Conservation (phyloP, 2,888 invertebrate genomes). For the Byasa hedistus region DNA sequence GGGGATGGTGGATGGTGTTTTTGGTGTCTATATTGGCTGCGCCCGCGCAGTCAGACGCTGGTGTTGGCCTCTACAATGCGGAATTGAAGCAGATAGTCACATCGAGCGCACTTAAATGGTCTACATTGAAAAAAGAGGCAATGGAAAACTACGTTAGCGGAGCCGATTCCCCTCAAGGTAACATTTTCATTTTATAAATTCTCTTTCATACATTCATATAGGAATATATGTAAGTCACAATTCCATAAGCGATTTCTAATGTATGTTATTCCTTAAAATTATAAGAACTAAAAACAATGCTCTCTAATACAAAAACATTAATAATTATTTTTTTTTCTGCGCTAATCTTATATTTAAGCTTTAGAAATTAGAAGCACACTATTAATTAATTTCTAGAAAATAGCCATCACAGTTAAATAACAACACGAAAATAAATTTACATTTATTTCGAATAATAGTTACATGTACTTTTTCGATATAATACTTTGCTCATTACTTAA, state of each 20-base stretch:
- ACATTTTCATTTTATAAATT: background rate
- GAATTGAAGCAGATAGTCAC: slow-evolving; percentile 85
- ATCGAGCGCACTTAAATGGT: slow-evolving; percentile 90
- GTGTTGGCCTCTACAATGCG: slow-evolving; percentile 66
- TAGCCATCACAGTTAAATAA: no score
- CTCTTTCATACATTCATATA: background rate
- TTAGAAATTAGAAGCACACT: no score
- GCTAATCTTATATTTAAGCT: no score
- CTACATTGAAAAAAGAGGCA: slow-evolving; percentile 70
- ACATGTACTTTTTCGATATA: no score
- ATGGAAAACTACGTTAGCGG: slow-evolving; percentile 84
- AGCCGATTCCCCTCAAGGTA: slow-evolving; percentile 66
- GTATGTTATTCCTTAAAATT: background rate
- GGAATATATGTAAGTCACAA: background rate
- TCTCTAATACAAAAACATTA: background rate
- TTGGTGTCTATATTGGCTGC: slow-evolving; percentile 60
- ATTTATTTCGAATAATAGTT: no score
- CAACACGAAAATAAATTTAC: no score
- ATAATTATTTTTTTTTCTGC: no score
- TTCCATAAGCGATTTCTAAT: no score
- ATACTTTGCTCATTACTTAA: background rate
- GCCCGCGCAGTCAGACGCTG: slow-evolving; percentile 54
- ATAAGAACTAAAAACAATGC: background rate
- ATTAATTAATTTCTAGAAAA: no score
- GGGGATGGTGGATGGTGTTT: slow-evolving; percentile 67